A percentile compares a stretch with the other conserved stretches of the same genome.
phyloP scores from a whole-genome alignment of 1,140 invertebrate genomes.

The Lepidurus arcticus region DNA sequence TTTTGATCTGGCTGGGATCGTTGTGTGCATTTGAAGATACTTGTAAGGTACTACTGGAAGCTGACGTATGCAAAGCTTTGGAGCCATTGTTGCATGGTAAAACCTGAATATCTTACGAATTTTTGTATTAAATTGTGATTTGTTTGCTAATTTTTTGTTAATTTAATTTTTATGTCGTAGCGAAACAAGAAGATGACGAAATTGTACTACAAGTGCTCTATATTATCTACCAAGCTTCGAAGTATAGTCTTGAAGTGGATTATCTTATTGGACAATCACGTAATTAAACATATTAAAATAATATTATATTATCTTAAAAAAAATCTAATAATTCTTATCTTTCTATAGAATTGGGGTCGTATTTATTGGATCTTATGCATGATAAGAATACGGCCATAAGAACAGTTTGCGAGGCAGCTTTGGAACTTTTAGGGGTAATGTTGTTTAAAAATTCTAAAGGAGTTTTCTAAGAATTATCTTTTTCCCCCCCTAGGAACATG shows the following conservation, averaged over 20 bases:
- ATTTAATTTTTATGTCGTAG: slow-evolving; percentile 19
- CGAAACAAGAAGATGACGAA: slow-evolving; percentile 95
- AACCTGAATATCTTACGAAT: neutral
- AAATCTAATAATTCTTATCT: neutral
- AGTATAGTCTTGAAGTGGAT: neutral
- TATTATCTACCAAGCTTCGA: slow-evolving; percentile 26
- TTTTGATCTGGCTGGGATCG: neutral
- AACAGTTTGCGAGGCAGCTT: slow-evolving; percentile 82
- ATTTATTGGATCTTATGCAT: slow-evolving; percentile 96
- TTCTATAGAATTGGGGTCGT: slow-evolving; percentile 75
- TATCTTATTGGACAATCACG: neutral
- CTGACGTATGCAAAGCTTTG: neutral
- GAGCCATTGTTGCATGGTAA: neutral
- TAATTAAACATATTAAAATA: neutral
- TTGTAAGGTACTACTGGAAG: neutral
- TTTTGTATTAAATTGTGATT: neutral
- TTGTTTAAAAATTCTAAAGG: slow-evolving; percentile 35
- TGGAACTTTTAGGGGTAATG: slow-evolving; percentile 79
- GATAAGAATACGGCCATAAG: slow-evolving; percentile 91
- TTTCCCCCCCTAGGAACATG: slow-evolving; percentile 58
- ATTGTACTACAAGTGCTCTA: slow-evolving; percentile 69
- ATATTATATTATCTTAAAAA: no score
- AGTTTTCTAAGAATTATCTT: neutral
- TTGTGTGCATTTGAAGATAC: neutral
- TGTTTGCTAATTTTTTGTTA: neutral